A percentile compares a stretch with the other conserved stretches of the same genome.
phyloP scores from a whole-genome alignment of 2,888 invertebrate genomes.

The Cylloceria caligata region DNA sequence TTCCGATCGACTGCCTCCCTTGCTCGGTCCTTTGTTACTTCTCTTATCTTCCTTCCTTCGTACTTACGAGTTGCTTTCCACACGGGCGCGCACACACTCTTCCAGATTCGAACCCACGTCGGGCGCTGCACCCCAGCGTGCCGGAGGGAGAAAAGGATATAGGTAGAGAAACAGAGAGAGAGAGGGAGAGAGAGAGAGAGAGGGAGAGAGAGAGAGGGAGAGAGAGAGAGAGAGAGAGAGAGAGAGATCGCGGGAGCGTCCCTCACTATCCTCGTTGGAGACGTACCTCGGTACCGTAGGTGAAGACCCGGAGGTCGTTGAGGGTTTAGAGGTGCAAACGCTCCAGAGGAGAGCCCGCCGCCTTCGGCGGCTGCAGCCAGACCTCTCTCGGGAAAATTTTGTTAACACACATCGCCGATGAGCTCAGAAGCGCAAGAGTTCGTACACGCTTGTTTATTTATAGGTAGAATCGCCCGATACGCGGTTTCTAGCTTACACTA shows the following conservation, averaged over 20 bases:
- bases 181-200: neutral
- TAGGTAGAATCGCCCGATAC: constrained; percentile 40
- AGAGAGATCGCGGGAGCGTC: neutral
- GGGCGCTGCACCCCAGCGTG: constrained; percentile 15
- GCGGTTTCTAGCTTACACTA: constrained; percentile 3
- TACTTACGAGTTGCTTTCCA: constrained; percentile 27
- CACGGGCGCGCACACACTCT: constrained; percentile 27
- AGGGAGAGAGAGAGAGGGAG: neutral
- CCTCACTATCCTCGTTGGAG: constrained; percentile 2
- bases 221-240: constrained; percentile 15
- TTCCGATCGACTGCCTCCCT: constrained; percentile 40
- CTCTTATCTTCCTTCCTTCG: constrained; percentile 38
- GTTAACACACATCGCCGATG: constrained; percentile 43
- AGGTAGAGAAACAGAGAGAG: neutral
- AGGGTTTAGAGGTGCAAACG: constrained; percentile 45
- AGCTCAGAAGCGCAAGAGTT: constrained; percentile 38
- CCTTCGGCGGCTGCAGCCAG: constrained; percentile 66
- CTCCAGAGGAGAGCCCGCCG: constrained; percentile 65
- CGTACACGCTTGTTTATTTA: constrained; percentile 61
- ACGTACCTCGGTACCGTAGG: constrained; percentile 14
- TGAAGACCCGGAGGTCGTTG: constrained; percentile 52
- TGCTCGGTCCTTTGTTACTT: constrained; percentile 19
- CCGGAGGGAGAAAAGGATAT: neutral
- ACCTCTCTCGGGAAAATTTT: constrained; percentile 62
- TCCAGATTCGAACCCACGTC: constrained; percentile 44